These are phyloP conservation scores for Dryadula phaetusa DNA, from an alignment of 2,888 invertebrate species.

Conservation along the genomic window DNA sequence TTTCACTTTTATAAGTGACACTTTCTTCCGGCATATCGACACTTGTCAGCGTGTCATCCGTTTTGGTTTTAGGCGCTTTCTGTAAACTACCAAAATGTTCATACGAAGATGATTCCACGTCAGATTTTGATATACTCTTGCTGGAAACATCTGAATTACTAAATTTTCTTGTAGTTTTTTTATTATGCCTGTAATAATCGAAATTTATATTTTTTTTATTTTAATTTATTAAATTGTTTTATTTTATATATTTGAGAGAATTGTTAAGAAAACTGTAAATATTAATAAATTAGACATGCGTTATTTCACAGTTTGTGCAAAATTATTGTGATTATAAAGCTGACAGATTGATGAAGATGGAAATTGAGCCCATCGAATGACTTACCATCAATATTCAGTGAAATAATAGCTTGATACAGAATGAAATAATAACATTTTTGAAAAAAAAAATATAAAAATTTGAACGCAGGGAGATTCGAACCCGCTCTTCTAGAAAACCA, in stretches of 20 bases:
- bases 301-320: too few species aligned
- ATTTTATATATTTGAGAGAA: too few species aligned
- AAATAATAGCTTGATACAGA: too few species aligned
- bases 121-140: not conserved
- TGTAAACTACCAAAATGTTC: conserved; percentile 41
- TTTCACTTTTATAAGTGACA: not conserved
- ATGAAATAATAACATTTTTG: too few species aligned
- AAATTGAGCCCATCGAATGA: not conserved
- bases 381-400: too few species aligned
- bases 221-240: too few species aligned
- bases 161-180: not conserved
- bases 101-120: conserved; percentile 15
- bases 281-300: too few species aligned
- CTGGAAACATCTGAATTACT: not conserved
- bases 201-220: too few species aligned
- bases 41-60: not conserved
- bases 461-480: too few species aligned
- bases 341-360: not conserved
- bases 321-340: not conserved
- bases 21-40: not conserved
- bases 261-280: too few species aligned
- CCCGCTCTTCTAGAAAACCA: too few species aligned
- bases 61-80: conserved; percentile 12
- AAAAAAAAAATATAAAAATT: too few species aligned
- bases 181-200: conserved; percentile 10